phyloP scores from a whole-genome alignment of 2,797 vertebrate genomes.

The Agapornis canus region DNA sequence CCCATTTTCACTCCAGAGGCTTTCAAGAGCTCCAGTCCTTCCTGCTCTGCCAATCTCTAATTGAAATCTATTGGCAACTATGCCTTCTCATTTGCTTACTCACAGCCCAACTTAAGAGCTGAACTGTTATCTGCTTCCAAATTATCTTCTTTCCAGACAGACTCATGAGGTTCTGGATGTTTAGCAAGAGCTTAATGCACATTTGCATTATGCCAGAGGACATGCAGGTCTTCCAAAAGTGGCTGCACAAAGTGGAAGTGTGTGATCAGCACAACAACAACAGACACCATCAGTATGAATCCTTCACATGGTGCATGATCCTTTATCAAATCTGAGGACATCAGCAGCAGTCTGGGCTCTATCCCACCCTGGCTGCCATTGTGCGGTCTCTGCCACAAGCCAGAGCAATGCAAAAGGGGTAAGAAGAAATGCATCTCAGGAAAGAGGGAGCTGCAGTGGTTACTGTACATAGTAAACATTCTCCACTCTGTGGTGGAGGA shows the following conservation, averaged over 20 bases:
- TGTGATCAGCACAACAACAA: background rate
- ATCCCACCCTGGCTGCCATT: background rate
- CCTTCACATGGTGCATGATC: background rate
- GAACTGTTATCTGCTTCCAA: background rate
- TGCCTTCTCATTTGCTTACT: background rate
- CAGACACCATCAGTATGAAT: background rate
- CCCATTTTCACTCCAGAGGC: background rate
- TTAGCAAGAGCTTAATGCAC: background rate
- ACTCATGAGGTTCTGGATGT: background rate
- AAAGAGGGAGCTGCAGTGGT: background rate
- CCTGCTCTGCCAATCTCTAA: background rate
- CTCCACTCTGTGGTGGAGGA: background rate
- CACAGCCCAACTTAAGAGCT: background rate
- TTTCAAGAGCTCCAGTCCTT: background rate
- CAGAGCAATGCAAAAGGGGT: background rate
- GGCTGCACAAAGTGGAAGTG: background rate
- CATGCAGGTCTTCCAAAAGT: background rate
- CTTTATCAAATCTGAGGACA: background rate
- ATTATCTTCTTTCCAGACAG: background rate
- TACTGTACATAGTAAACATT: background rate
- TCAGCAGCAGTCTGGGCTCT: background rate
- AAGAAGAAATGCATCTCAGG: background rate
- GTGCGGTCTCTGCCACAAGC: background rate
- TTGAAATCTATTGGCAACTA: background rate
- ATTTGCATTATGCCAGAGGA: background rate